These are phyloP conservation scores for Ranitomeya variabilis DNA, from an alignment of 2,113 vertebrate species.

Conservation along the genomic window DNA sequence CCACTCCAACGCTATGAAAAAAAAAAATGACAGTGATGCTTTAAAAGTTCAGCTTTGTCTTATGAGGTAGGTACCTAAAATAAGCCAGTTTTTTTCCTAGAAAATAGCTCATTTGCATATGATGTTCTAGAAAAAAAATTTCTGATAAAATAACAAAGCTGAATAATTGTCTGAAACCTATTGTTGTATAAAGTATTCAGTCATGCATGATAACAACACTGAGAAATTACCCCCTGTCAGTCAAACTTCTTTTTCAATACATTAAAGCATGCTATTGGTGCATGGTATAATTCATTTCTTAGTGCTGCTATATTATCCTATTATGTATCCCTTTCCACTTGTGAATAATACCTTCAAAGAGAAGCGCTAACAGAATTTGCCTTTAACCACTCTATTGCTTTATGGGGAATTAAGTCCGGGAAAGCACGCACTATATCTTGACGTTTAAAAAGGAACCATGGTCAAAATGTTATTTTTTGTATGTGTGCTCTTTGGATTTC, in stretches of 20 bases:
- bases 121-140: no score
- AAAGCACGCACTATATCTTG: not conserved
- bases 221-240: constrained; percentile 25
- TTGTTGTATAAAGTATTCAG: not conserved
- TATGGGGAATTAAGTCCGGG: not conserved
- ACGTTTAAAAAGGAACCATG: not conserved
- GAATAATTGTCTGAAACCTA: not conserved
- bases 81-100: no score
- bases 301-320: constrained; percentile 15
- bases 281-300: constrained; percentile 15
- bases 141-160: no score
- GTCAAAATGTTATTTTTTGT: not conserved
- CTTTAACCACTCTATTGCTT: constrained; percentile 18
- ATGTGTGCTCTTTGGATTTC: not conserved
- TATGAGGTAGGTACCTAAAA: no score
- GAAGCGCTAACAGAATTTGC: constrained; percentile 12
- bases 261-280: constrained; percentile 7
- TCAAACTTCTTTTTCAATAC: constrained; percentile 23
- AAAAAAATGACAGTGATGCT: no score
- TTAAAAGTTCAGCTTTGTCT: no score
- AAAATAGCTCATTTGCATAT: no score
- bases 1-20: no score
- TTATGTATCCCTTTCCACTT: constrained; percentile 20
- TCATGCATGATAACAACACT: not conserved
- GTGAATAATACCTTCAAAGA: constrained; percentile 14